Base-by-base conservation (phyloP, 2,888 invertebrate species). In the Drosophila villosipedis region DNA sequence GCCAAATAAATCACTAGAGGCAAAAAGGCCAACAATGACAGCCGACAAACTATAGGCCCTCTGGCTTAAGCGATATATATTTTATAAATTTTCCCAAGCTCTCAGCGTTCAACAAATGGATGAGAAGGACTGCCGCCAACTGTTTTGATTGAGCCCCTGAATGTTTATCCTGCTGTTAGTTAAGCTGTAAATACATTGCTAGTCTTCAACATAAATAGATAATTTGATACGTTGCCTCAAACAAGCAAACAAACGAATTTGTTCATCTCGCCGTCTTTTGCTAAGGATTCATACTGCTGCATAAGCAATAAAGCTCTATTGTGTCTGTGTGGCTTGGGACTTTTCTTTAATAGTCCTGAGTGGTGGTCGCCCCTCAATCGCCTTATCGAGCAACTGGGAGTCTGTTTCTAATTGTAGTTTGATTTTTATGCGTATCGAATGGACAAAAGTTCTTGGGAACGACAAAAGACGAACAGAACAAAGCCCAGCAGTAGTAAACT, bases 391-490 rank as follows among this genome's bases (percentile, higher is more conserved):
- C 64, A 63, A 62, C 73, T 73, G 61, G 60, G 69, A 64, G 69
- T 76, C 89, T 86, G 82, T 71, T 82, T 82, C 87, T 87, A 87
- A 87, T 87, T 87, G 87, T 90, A 78, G 82, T 89, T 90, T 87
- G 91, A 87, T 87, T 87, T 89, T 78, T 78, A 77, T 85, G 78
- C 89, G 90, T 85, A 84, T 85, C 89, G 90, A 85, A 89, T 82
- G 84, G 54, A 64, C 53, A 62, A 77, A 88, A 78, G 69, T 67
- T 76, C 61, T 37, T 33, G 16, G 22, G 31, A 43, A 41, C 19
- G 22, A 14, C 22, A n/a, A 39, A 12, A 54, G n/a, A 4, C 49
- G 19, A 43, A 41, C 54, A 50, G 50, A 41, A 65, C 65, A 70
- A 68, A 53, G 33, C 57, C 12, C 25, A 35, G 31, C 57, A 30